Base-by-base conservation (phyloP, 1,140 invertebrate genomes). In the Pogonognathellus flavescens region DNA sequence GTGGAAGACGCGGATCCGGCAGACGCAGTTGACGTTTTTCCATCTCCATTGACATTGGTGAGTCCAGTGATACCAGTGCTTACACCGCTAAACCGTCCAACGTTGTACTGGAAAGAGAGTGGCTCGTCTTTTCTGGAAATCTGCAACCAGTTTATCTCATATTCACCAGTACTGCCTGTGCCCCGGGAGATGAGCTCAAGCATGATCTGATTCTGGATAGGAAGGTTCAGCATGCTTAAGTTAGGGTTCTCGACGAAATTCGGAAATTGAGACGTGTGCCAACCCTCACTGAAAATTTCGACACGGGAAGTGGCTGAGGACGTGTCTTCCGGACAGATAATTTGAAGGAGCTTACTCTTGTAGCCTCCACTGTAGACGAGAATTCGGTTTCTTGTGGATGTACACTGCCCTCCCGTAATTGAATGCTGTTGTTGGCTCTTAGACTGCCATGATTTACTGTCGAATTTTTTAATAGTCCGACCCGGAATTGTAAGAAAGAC, bases 251-350 rank as follows among this genome's bases (percentile, higher is more conserved):
- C 81, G 8, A 72, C 85, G 50, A 86, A 83, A 55, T 86, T 86
- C 14, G 85, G 85, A 53, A 86, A 86, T n/a, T 52, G 31, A 22
- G 49, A 25, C 11, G 91, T 92, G 86, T 92, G 92, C 95, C 95
- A 97, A 31, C 95, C 95, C 84, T 95, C 94, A 70, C 95, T 96
- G 89, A 96, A 97, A 62, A 96, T 93, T 91, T 96, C 95, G 1
- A 95, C 94, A 31, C 89, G 80, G 93, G 92, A 84, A 93, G 91
- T 31, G 91, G 91, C 80, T 92, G 91, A 52, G 93, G 92, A n/a
- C 91, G 89, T 0, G 90, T 90, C 14, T 86, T 92, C 92, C 0
- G 95, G 95, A 87, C 95, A 96, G 13, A 95, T 89, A 49, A 90
- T 87, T 55, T 87, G 88, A 18, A 89, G 84, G 22, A 88, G 88